Base-by-base conservation (phyloP, 2,888 invertebrate genomes). In the Cerastis leucographa region DNA sequence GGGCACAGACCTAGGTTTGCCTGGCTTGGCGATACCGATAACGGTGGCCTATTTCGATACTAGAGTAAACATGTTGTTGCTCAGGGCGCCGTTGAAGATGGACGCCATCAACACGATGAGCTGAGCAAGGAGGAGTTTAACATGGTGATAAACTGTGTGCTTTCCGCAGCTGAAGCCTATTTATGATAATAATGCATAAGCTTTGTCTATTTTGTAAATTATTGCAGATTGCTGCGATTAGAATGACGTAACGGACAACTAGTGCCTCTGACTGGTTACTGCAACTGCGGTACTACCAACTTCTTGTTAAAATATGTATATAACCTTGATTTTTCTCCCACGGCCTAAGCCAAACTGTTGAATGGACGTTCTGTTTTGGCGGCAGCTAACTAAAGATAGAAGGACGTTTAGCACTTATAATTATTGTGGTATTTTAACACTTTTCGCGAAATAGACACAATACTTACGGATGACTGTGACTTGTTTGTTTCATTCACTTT, bases 321-420 rank as follows among this genome's bases (percentile, higher is more conserved):
- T 66, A 83, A 83, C 87, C 87, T 88, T 88, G 85, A 79, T 35
- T 67, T 87, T 81, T 88, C 74, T 88, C 88, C 80, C 87, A 88
- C 88, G 87, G 83, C 80, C 83, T 66, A 74, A 69, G 64, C 64
- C 62, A 69, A 64, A 66, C 62, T 71, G 69, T 64, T 88, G 71
- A 81, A 88, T 81, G 73, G 75, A 71, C 87, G 83, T 79, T 84
- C 67, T 76, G 84, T 86, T 80, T 76, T 72, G 73, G 76, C 75
- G 67, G 78, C 62, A 74, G 70, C 75, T 83, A 79, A 66, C 74
- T 82, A 73, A 74, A 78, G 35, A 72, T 54, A 73, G 80, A 88
- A 88, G 86, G 87, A 78, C 88, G 22, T 82, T 80, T 75, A 69
- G 49, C 56, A 73, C 74, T 71, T 19, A 61, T 19, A 81, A 35